A percentile compares a stretch with the other conserved stretches of the same genome.
These are phyloP conservation scores for Cryptus viduatorius DNA, from an alignment of 2,888 invertebrate species.

Conservation along the genomic window DNA sequence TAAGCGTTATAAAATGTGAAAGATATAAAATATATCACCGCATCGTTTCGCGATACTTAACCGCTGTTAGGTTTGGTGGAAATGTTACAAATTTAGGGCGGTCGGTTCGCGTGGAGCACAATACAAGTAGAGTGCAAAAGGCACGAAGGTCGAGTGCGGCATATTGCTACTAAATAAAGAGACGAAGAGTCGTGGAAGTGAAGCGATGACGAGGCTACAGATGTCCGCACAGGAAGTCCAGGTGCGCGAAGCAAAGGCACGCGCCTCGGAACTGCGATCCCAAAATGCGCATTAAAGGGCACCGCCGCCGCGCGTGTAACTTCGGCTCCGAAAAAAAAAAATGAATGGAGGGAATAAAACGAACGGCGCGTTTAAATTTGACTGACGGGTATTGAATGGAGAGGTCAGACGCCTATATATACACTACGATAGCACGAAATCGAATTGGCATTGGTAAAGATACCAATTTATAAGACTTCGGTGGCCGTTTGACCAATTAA, in stretches of 20 bases:
- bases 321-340: constrained; percentile 1
- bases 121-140: constrained; percentile 22
- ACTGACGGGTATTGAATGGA: constrained; percentile 41
- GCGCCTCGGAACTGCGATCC: constrained; percentile 65
- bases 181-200: constrained; percentile 36
- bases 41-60: background rate
- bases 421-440: constrained; percentile 24
- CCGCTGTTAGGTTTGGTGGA: background rate
- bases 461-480: constrained; percentile 3
- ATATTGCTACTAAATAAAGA: constrained; percentile 45
- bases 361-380: constrained; percentile 12
- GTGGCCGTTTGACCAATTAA: constrained; percentile 46
- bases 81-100: background rate
- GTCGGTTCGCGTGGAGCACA: background rate
- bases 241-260: constrained; percentile 75
- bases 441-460: background rate
- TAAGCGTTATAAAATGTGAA: background rate
- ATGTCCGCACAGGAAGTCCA: constrained; percentile 75
- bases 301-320: constrained; percentile 13
- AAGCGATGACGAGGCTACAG: constrained; percentile 70
- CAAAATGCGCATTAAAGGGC: constrained; percentile 73
- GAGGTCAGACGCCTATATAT: constrained; percentile 1
- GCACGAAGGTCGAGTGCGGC: constrained; percentile 25
- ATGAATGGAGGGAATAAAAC: constrained; percentile 50
- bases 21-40: background rate